Evolutionary conservation across 2,113 vertebrate genomes (phyloP).

Genomic region (Zosterops borbonicus): DNA sequence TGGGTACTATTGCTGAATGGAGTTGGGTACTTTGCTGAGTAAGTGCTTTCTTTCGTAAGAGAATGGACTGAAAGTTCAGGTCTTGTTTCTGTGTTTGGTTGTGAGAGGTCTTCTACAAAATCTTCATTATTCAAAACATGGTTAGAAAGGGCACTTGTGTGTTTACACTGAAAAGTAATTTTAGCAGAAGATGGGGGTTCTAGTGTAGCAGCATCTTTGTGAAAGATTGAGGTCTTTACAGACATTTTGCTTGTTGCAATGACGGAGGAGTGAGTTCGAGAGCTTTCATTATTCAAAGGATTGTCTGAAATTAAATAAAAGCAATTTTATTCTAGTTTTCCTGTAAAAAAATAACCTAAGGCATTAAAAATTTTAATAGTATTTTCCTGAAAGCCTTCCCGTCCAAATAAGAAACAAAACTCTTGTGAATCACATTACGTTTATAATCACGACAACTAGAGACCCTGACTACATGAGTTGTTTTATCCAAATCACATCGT

Average conservation of each 20-base stretch:
- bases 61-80: constrained; percentile 84
- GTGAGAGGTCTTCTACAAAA: constrained; percentile 83
- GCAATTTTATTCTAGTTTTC: constrained; percentile 39
- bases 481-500: neutral
- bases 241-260: constrained; percentile 89
- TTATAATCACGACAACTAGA: neutral
- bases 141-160: constrained; percentile 88
- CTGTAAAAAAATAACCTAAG: neutral
- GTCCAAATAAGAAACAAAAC: neutral
- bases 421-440: neutral
- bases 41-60: constrained; percentile 88
- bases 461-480: neutral
- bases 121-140: constrained; percentile 85
- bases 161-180: constrained; percentile 88
- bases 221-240: constrained; percentile 86
- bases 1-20: constrained; percentile 79
- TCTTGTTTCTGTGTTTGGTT: constrained; percentile 81
- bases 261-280: constrained; percentile 88
- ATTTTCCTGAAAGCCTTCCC: neutral
- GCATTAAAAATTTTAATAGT: neutral
- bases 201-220: constrained; percentile 85
- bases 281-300: constrained; percentile 90
- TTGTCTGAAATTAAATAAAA: constrained; percentile 82
- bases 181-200: constrained; percentile 90
- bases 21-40: constrained; percentile 87